Conservation (phyloP, 1,140 invertebrate species). For the Bicyclus anynana region DNA sequence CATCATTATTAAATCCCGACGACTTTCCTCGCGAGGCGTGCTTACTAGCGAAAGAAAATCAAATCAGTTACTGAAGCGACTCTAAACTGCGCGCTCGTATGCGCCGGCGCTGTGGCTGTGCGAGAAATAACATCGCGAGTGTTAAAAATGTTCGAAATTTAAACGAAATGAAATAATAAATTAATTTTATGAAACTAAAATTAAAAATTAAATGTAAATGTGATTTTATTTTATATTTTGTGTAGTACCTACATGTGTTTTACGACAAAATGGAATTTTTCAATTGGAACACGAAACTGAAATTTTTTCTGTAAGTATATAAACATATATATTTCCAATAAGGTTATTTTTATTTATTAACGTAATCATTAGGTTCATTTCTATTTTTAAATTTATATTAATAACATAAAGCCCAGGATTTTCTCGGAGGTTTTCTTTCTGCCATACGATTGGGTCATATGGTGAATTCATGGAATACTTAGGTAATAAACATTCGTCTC, state of each 20-base stretch:
- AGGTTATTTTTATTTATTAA: too few species aligned
- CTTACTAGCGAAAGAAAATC: background rate
- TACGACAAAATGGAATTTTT: constrained; percentile 10
- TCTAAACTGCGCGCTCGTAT: constrained; percentile 11
- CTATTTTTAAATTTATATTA: too few species aligned
- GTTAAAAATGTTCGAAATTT: constrained; percentile 5
- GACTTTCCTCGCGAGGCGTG: constrained; percentile 6
- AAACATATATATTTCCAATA: too few species aligned
- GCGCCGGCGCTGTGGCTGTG: constrained; percentile 6
- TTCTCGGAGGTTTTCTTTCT: too few species aligned
- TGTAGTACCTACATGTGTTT: background rate
- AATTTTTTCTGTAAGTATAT: constrained; percentile 14
- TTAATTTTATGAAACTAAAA: too few species aligned
- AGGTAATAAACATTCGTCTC: too few species aligned
- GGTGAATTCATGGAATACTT: too few species aligned
- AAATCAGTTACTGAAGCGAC: constrained; percentile 21
- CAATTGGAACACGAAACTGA: background rate
- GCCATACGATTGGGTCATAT: too few species aligned
- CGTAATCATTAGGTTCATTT: too few species aligned
- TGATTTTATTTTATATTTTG: too few species aligned
- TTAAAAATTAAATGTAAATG: too few species aligned
- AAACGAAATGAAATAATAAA: background rate
- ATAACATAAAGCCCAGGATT: too few species aligned
- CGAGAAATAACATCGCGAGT: constrained; percentile 14
- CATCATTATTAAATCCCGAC: constrained; percentile 10